Evolutionary conservation across 2,797 vertebrate species (phyloP).

Genomic region (Cygnus olor): DNA sequence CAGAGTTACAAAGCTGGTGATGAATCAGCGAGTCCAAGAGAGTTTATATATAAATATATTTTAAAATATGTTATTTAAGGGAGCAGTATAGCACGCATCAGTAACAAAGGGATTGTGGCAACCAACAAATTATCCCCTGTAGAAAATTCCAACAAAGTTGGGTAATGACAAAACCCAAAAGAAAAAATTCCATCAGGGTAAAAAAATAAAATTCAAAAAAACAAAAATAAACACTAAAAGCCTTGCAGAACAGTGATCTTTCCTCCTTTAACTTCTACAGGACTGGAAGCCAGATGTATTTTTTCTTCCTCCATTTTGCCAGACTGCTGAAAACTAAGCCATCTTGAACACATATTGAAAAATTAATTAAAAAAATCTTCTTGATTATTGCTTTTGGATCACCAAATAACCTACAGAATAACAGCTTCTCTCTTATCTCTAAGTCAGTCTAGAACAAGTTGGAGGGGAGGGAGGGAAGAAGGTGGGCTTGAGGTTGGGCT

Average conservation of each 20-base stretch:
- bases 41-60: neutral
- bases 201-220: neutral
- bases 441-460: neutral
- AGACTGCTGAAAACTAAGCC: neutral
- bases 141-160: neutral
- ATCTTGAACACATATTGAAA: neutral
- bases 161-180: neutral
- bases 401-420: neutral
- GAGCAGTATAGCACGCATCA: neutral
- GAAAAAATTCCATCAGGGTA: neutral
- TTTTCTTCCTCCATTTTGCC: neutral
- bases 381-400: neutral
- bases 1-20: slow-evolving; percentile 1
- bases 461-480: neutral
- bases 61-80: neutral
- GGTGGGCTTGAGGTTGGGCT: neutral
- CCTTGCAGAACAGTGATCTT: neutral
- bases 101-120: neutral
- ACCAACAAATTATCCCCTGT: neutral
- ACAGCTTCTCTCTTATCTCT: neutral
- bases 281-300: neutral
- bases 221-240: neutral
- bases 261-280: neutral
- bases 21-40: neutral
- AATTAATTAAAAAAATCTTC: neutral